phyloP scores from a whole-genome alignment of 2,113 vertebrate genomes.

The Nestor notabilis region DNA sequence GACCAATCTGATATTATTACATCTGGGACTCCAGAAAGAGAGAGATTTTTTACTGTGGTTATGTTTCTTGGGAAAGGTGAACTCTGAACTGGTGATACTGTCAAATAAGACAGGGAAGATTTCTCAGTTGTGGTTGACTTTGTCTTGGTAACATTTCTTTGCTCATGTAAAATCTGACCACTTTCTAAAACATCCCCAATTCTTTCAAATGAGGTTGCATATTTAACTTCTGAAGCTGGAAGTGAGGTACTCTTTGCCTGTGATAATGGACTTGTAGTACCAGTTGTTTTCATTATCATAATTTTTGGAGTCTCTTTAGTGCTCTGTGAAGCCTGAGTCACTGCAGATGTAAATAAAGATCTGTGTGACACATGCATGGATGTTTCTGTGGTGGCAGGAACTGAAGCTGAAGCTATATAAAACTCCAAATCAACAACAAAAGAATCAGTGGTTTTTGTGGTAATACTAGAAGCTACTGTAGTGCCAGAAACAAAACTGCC shows the following conservation, averaged over 20 bases:
- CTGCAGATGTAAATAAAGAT: constrained; percentile 2
- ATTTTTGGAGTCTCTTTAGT: neutral
- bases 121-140: constrained; percentile 1
- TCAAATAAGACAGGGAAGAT: neutral
- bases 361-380: neutral
- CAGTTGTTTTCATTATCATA: neutral
- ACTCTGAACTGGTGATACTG: constrained; percentile 4
- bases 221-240: constrained; percentile 22
- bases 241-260: neutral
- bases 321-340: neutral
- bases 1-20: neutral
- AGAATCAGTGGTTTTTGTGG: neutral
- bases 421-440: neutral
- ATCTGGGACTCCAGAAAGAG: neutral
- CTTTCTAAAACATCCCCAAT: neutral
- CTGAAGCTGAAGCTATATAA: neutral
- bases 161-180: neutral
- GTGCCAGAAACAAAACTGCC: neutral
- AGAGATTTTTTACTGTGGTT: constrained; percentile 4
- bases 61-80: neutral
- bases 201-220: constrained; percentile 19
- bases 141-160: neutral
- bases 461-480: neutral
- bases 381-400: constrained; percentile 17
- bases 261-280: neutral